phyloP scores from a whole-genome alignment of 2,797 vertebrate genomes.

The Lophura swinhoii region DNA sequence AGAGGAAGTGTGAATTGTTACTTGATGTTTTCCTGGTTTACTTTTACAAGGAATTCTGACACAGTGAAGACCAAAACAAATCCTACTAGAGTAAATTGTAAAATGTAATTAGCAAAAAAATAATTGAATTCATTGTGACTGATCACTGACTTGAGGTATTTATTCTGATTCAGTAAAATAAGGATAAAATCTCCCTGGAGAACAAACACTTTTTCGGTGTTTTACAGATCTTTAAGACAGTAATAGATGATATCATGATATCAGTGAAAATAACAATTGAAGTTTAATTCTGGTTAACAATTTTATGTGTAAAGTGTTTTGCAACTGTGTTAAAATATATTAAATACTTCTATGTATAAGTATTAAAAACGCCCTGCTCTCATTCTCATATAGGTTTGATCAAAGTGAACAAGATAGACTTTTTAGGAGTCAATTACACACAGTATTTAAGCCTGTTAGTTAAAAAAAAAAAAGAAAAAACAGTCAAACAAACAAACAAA shows the following conservation, averaged over 20 bases:
- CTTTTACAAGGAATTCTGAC: not conserved
- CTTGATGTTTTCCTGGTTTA: not conserved
- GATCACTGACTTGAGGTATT: not conserved
- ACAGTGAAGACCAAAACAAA: not conserved
- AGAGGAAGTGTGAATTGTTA: not conserved
- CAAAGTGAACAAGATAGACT: not conserved
- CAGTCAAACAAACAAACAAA: rapidly evolving
- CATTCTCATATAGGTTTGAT: not conserved
- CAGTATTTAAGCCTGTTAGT: rapidly evolving
- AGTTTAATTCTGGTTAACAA: not conserved
- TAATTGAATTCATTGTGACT: not conserved
- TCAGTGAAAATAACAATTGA: not conserved
- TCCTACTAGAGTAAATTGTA: not conserved
- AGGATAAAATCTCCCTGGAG: not conserved
- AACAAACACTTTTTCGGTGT: not conserved
- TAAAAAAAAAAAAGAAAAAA: not conserved
- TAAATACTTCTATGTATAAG: not conserved
- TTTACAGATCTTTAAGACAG: not conserved
- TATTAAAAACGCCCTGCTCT: not conserved
- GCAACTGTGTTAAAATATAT: not conserved
- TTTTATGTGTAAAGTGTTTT: not conserved
- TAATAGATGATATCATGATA: not conserved
- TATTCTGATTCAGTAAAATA: not conserved
- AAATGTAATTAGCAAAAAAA: not conserved
- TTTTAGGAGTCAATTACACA: not conserved